Evolutionary conservation across 2,113 vertebrate genomes (phyloP), one percentile per base, ranked within the genome.

Genomic region (Nipponia nippon): DNA sequence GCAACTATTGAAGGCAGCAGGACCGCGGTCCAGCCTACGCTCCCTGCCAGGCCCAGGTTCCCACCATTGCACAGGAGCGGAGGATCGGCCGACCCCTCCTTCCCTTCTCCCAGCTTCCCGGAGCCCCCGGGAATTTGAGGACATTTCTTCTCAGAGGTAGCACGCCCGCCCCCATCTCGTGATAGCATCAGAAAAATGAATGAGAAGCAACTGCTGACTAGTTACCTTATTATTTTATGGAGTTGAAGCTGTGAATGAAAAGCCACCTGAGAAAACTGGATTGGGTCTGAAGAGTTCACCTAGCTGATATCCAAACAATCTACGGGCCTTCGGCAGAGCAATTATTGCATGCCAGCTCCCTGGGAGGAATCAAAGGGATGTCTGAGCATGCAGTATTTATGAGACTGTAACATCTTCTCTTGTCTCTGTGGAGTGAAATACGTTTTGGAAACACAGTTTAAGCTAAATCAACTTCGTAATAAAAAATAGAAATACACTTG

Each of bases 391-490:
- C 49, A 89, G 38, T 62, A 93, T 93, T 92, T 94, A 87, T 93
- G 69, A 91, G 87, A 75, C 7, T 72, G 47, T 58, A 92, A 81
- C 71, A 42, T 78, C 55, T 63, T 79, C 66, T 89, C 80, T 42
- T 79, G 65, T 83, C 52, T 81, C 53, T 9, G 63, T 52, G 84
- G 78, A 92, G 26, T 34, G 49, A 88, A 83, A 72, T 72, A 38
- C 0, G 0, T 53, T 85, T 83, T 93, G 89, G 73, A 97, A 94
- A 62, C 34, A 93, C 22, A 77, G n/a, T 80, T 94, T 88, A 80
- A 79, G 36, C 52, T 72, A 82, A 96, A 95, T 85, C 70, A 93
- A 44, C 66, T 91, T 89, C 77, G n/a, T 85, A 77, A 89, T 77
- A 44, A 87, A 90, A 85, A 32, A 38, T 4, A 79, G 49, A 91